Evolutionary conservation across 2,113 vertebrate genomes (phyloP).

Genomic region (Apodemus sylvaticus): DNA sequence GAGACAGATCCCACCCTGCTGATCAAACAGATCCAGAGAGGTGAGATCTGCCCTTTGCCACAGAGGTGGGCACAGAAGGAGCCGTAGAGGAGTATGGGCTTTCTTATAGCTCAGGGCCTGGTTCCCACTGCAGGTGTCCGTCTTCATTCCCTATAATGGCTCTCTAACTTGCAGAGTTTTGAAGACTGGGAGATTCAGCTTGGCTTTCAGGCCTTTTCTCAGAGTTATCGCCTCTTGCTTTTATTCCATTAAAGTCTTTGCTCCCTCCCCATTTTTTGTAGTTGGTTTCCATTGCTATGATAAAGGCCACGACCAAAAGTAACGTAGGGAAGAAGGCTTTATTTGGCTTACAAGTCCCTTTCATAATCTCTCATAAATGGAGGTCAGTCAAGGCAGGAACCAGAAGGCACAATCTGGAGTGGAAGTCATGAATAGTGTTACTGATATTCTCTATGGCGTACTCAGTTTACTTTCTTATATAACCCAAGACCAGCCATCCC

Average conservation of each 20-base stretch:
- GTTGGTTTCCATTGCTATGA: not conserved
- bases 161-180: not conserved
- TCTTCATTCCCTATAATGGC: not conserved
- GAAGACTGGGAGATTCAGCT: not conserved
- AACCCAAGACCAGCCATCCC: not conserved
- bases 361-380: not conserved
- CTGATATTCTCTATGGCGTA: not conserved
- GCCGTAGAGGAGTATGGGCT: fast-evolving
- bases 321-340: not conserved
- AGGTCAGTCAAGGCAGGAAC: not conserved
- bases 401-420: too few species aligned
- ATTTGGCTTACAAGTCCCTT: not conserved
- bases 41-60: not conserved
- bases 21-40: not conserved
- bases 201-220: not conserved
- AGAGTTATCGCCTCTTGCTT: not conserved
- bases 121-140: not conserved
- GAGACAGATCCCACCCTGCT: not conserved
- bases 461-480: not conserved
- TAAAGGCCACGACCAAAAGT: not conserved
- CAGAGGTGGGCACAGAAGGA: not conserved
- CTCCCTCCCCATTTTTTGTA: not conserved
- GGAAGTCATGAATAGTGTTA: not conserved
- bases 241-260: not conserved
- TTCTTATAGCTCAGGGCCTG: fast-evolving